Evolutionary conservation across 2,113 vertebrate species (phyloP).

Genomic region (Poeciliopsis prolifica): DNA sequence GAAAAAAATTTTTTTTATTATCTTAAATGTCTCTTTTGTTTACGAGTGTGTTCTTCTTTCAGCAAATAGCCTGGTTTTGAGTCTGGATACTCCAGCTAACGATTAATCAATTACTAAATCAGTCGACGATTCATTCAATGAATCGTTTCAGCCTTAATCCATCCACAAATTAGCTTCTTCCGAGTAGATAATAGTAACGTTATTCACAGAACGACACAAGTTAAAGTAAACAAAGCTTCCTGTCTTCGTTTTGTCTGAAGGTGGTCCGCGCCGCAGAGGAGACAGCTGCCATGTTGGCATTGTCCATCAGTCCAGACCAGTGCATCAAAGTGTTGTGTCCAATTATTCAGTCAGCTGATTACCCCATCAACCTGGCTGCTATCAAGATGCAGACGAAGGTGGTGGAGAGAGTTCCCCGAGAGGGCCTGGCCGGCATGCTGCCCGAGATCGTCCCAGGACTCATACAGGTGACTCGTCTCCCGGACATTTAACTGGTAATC

Average conservation of each 20-base stretch:
- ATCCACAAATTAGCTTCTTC: neutral
- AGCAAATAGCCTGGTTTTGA: too few species aligned
- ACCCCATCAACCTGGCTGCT: conserved; percentile 95
- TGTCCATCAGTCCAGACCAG: conserved; percentile 95
- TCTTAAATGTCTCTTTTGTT: too few species aligned
- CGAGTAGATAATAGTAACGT: neutral
- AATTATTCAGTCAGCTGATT: conserved; percentile 96
- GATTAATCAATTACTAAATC: too few species aligned
- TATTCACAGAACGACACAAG: neutral
- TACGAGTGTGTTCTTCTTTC: too few species aligned
- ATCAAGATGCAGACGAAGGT: conserved; percentile 99
- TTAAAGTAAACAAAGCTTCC: neutral
- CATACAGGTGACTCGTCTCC: conserved; percentile 66
- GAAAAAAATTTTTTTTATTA: too few species aligned
- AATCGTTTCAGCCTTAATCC: neutral
- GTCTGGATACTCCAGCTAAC: too few species aligned
- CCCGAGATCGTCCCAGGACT: conserved; percentile 95
- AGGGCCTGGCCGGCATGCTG: conserved; percentile 86
- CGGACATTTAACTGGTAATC: too few species aligned
- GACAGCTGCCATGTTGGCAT: conserved; percentile 90
- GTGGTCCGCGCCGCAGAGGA: conserved; percentile 95
- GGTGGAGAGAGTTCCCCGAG: conserved; percentile 89
- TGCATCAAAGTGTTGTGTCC: conserved; percentile 97
- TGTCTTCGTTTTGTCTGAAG: conserved; percentile 62
- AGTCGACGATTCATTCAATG: too few species aligned